phyloP scores from a whole-genome alignment of 2,888 invertebrate species.

The Zygothrica quintamaculata region DNA sequence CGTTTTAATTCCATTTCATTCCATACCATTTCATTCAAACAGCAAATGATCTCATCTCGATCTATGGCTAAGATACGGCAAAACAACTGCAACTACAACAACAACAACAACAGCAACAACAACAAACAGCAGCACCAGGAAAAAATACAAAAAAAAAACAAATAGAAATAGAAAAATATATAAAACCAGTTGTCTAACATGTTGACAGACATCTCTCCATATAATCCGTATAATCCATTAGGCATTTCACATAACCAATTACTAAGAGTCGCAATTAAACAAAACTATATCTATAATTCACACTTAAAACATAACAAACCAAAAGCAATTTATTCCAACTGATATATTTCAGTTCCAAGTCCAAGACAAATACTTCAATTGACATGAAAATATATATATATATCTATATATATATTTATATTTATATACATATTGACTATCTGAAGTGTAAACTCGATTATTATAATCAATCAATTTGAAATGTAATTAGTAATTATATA shows the following conservation, averaged over 20 bases:
- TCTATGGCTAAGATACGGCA: conserved; percentile 43
- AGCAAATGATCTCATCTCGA: conserved; percentile 66
- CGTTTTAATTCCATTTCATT: conserved; percentile 58
- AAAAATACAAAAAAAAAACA: too few species aligned
- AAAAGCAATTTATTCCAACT: too few species aligned
- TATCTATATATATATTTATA: too few species aligned
- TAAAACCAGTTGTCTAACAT: conserved; percentile 14
- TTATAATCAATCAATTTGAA: not conserved
- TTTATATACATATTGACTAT: too few species aligned
- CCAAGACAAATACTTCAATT: not conserved
- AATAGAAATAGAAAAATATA: too few species aligned
- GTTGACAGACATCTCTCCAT: not conserved
- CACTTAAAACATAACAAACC: not conserved
- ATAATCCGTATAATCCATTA: conserved; percentile 8
- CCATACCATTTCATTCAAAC: conserved; percentile 38
- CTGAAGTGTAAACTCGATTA: too few species aligned
- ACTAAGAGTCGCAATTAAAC: conserved; percentile 18
- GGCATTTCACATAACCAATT: conserved; percentile 9
- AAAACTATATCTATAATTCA: conserved; percentile 1
- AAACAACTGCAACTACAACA: conserved; percentile 2
- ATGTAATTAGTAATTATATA: not conserved
- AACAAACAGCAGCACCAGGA: not conserved
- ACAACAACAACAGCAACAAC: conserved; percentile 4
- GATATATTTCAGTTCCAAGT: too few species aligned
- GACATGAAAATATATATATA: too few species aligned